Percentiles rank a stretch among this genome's conserved stretches.
phyloP scores from a whole-genome alignment of 1,140 invertebrate genomes.

The Coelopa frigida region DNA sequence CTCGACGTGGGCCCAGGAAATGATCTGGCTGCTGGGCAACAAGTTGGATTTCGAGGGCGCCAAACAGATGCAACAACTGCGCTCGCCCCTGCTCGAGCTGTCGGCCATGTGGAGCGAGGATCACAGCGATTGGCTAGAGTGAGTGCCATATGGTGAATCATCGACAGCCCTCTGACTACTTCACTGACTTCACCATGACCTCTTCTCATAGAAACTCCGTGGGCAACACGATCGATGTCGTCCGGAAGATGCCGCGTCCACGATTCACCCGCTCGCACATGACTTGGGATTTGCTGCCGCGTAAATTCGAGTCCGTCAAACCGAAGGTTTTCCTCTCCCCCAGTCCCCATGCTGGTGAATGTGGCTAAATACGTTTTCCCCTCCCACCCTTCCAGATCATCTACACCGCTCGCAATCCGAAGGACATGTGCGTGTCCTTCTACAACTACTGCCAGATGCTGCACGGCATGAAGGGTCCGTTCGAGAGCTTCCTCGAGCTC shows the following conservation, averaged over 20 bases:
- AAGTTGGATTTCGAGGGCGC: slow-evolving; percentile 70
- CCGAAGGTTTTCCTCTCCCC: slow-evolving; percentile 55
- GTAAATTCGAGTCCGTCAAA: slow-evolving; percentile 58
- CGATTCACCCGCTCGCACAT: slow-evolving; percentile 77
- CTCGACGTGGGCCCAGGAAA: slow-evolving; percentile 83
- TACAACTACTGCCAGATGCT: slow-evolving; percentile 76
- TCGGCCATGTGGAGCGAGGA: slow-evolving; percentile 50
- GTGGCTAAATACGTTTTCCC: slow-evolving; percentile 3
- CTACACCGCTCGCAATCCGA: slow-evolving; percentile 86
- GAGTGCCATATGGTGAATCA: too few relatives aligned
- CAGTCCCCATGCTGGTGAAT: not conserved
- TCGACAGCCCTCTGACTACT: too few relatives aligned
- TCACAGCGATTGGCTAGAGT: slow-evolving; percentile 48
- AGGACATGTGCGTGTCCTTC: slow-evolving; percentile 88
- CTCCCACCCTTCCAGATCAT: slow-evolving; percentile 57
- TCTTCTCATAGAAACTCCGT: slow-evolving; percentile 27
- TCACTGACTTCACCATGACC: not conserved
- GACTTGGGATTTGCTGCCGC: slow-evolving; percentile 63
- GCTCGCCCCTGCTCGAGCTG: slow-evolving; percentile 51
- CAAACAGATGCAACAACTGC: slow-evolving; percentile 57
- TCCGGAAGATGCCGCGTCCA: slow-evolving; percentile 58
- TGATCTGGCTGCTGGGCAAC: slow-evolving; percentile 78
- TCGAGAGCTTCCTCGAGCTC: slow-evolving; percentile 75
- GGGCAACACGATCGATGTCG: slow-evolving; percentile 60
- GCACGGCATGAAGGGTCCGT: slow-evolving; percentile 60